Conservation (phyloP, 2,888 invertebrate species). For the Luperina nickerlii region DNA sequence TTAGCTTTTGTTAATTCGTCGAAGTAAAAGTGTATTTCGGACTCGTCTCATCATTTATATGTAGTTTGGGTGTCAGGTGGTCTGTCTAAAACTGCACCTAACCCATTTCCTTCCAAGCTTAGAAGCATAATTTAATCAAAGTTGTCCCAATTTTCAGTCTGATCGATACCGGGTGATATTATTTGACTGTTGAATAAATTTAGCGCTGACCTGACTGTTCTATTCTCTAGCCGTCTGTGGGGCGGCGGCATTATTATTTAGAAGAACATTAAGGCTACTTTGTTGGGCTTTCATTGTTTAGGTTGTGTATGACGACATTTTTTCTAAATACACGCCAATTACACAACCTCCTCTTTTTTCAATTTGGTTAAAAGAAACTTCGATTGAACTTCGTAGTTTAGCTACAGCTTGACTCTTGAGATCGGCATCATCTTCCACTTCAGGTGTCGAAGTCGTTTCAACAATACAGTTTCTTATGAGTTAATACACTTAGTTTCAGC, state of each 20-base stretch:
- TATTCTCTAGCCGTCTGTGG: not conserved
- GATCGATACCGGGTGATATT: constrained; percentile 34
- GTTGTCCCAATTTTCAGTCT: constrained; percentile 36
- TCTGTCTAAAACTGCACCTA: constrained; percentile 25
- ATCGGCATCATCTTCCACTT: not conserved
- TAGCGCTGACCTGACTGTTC: constrained; percentile 30
- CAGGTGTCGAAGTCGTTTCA: not conserved
- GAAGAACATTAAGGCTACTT: not conserved
- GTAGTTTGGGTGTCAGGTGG: not conserved
- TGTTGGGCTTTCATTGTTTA: not conserved
- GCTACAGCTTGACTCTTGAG: not conserved
- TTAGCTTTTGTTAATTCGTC: not conserved
- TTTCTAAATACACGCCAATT: not conserved
- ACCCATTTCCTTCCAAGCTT: constrained; percentile 18
- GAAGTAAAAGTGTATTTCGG: not conserved
- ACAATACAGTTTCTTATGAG: not conserved
- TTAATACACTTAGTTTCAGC: not conserved
- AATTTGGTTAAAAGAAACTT: not conserved
- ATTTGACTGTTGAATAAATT: constrained; percentile 60
- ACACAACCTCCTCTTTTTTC: not conserved
- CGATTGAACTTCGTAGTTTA: not conserved
- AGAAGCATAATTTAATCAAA: constrained; percentile 33
- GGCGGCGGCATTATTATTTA: constrained; percentile 17
- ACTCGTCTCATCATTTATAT: not conserved
- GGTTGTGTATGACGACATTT: not conserved